phyloP scores from a whole-genome alignment of 1,140 invertebrate species.

The Stegodyphus dumicola region DNA sequence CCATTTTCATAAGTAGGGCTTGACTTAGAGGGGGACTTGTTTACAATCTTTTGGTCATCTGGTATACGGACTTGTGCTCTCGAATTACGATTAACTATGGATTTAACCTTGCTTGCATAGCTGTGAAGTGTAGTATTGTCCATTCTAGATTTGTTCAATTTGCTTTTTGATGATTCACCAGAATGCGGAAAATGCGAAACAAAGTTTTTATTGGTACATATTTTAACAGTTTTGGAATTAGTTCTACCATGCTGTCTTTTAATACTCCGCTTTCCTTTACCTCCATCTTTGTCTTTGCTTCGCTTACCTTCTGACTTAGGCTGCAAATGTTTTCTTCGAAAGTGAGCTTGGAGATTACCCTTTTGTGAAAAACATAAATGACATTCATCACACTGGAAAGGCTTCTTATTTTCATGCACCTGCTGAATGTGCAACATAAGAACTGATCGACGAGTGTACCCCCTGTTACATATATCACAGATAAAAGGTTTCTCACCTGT shows the following conservation, averaged over 20 bases:
- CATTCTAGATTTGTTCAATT: constrained; percentile 26
- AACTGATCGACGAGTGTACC: constrained; percentile 31
- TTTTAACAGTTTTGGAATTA: constrained; percentile 6
- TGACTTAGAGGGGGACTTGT: constrained; percentile 39
- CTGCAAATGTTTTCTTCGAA: constrained; percentile 40
- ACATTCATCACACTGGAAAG: constrained; percentile 50
- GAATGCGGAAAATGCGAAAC: not conserved
- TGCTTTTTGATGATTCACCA: constrained; percentile 28
- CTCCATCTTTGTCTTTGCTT: constrained; percentile 7
- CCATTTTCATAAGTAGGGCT: not conserved
- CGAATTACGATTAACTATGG: constrained; percentile 27
- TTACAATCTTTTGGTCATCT: constrained; percentile 17
- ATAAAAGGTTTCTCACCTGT: constrained; percentile 54
- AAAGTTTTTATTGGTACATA: constrained; percentile 17
- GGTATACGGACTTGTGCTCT: not conserved
- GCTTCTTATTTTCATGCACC: constrained; percentile 44
- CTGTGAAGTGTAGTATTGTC: constrained; percentile 39
- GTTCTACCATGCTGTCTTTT: not conserved
- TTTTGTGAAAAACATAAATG: constrained; percentile 50
- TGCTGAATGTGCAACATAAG: constrained; percentile 51
- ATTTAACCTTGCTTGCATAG: constrained; percentile 40
- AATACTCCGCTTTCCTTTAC: not conserved
- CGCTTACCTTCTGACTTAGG: constrained; percentile 20
- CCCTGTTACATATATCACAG: constrained; percentile 47
- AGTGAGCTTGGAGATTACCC: constrained; percentile 54